phyloP scores from a whole-genome alignment of 2,888 invertebrate genomes.

The Pilophorus perplexus region DNA sequence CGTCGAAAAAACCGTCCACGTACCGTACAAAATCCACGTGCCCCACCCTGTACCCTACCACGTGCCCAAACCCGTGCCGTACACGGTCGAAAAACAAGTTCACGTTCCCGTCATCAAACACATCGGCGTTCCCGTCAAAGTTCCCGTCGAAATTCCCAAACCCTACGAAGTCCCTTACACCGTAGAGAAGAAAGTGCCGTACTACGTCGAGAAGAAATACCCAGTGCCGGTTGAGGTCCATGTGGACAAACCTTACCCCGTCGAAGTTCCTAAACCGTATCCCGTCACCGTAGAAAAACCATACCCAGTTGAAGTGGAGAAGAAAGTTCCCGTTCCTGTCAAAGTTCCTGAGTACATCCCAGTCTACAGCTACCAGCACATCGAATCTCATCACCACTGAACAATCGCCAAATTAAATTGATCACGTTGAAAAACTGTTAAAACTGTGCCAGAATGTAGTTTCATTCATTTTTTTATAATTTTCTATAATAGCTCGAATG shows the following conservation, averaged over 20 bases:
- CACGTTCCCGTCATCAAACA: constrained; percentile 50
- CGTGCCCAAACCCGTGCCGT: constrained; percentile 75
- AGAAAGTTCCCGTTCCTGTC: constrained; percentile 71
- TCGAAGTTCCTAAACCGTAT: constrained; percentile 73
- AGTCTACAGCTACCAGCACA: constrained; percentile 15
- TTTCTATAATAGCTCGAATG: not conserved
- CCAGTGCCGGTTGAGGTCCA: constrained; percentile 64
- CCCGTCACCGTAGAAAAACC: constrained; percentile 74
- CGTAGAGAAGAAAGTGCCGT: constrained; percentile 53
- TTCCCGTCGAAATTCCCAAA: constrained; percentile 57
- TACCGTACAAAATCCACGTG: constrained; percentile 67
- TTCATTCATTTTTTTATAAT: not conserved
- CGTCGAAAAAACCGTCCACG: constrained; percentile 55
- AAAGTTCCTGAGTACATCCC: constrained; percentile 59
- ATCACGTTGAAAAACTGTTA: not conserved
- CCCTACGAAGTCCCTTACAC: constrained; percentile 57
- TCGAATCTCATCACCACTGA: not conserved
- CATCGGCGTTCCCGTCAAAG: constrained; percentile 64
- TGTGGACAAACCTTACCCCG: constrained; percentile 55
- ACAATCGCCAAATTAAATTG: not conserved
- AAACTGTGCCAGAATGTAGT: not conserved
- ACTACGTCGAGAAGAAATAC: constrained; percentile 31
- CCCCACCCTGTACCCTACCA: constrained; percentile 57
- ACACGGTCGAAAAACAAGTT: constrained; percentile 67
- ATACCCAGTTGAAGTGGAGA: constrained; percentile 72